Conservation (phyloP, 2,888 invertebrate genomes). For the Drosophila subsilvestris region DNA sequence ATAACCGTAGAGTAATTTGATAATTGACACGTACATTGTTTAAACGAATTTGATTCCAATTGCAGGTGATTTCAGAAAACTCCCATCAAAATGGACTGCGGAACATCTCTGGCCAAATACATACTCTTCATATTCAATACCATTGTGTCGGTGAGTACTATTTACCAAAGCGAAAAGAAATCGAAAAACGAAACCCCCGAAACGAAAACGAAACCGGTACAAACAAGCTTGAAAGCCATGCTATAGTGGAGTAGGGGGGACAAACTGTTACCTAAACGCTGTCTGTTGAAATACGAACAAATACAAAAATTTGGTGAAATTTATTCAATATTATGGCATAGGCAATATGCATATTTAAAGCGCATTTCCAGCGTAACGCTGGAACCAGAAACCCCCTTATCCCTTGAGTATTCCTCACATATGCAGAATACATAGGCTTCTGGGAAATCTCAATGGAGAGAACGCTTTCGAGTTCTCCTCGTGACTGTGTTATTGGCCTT, state of each 20-base stretch:
- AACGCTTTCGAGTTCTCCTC: constrained; percentile 22
- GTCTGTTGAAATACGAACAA: constrained; percentile 24
- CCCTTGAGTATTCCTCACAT: not conserved
- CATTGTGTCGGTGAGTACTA: constrained; percentile 89
- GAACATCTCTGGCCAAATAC: constrained; percentile 91
- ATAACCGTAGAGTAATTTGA: not conserved
- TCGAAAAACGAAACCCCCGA: constrained; percentile 24
- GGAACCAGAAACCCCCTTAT: not conserved
- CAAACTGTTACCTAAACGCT: constrained; percentile 35
- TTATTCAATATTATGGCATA: constrained; percentile 2
- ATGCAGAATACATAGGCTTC: not conserved
- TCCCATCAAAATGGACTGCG: constrained; percentile 86
- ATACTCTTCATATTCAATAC: constrained; percentile 92
- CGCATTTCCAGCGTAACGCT: not conserved
- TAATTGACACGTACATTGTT: not conserved
- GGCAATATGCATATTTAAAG: constrained; percentile 11
- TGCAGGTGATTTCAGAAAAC: constrained; percentile 31
- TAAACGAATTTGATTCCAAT: constrained; percentile 4
- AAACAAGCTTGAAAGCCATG: constrained; percentile 31
- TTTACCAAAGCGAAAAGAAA: not conserved
- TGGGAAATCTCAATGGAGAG: constrained; percentile 14
- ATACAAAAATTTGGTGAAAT: constrained; percentile 10
- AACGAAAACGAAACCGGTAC: constrained; percentile 32
- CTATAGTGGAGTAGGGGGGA: not conserved
- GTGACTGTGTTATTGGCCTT: constrained; percentile 4